Percentiles rank a stretch among this genome's conserved stretches.
These are phyloP conservation scores for Drosophila algonquin DNA, from an alignment of 2,888 invertebrate species.

Conservation along the genomic window DNA sequence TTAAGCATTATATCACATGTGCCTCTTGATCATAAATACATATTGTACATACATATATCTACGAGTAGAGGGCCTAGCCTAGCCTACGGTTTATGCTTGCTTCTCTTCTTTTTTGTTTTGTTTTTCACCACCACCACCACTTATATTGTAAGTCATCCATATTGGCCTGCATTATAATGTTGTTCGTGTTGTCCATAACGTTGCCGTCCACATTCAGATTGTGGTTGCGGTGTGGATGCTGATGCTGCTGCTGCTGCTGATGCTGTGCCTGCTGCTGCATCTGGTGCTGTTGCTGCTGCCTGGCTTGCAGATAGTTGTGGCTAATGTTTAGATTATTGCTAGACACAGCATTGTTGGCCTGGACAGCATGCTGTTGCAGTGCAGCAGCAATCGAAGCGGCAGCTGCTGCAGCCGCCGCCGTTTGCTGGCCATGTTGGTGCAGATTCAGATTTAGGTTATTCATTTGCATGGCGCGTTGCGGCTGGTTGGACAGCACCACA, in stretches of 20 bases:
- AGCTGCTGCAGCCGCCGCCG: constrained; percentile 81
- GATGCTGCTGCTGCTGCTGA: constrained; percentile 38
- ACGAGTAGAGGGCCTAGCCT: constrained; percentile 53
- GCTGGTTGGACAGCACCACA: constrained; percentile 77
- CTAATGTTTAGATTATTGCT: constrained; percentile 71
- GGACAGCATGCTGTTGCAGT: constrained; percentile 55
- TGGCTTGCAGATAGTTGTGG: constrained; percentile 68
- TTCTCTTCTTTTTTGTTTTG: constrained; percentile 41
- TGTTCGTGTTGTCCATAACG: constrained; percentile 83
- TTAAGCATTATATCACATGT: constrained; percentile 72
- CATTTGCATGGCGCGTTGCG: constrained; percentile 79
- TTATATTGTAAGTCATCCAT: constrained; percentile 83
- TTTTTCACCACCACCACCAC: constrained; percentile 83
- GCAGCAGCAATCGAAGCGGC: constrained; percentile 71
- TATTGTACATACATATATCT: constrained; percentile 10
- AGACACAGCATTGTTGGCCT: constrained; percentile 40
- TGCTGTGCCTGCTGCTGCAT: constrained; percentile 45
- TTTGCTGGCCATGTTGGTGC: constrained; percentile 70
- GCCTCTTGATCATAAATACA: constrained; percentile 40
- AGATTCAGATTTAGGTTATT: constrained; percentile 81
- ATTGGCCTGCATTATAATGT: constrained; percentile 82
- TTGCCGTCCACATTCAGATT: constrained; percentile 73
- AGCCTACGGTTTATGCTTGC: constrained; percentile 41
- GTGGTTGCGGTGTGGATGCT: constrained; percentile 63
- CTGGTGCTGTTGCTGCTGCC: constrained; percentile 46